Conservation (phyloP, 2,888 invertebrate species). For the Crocallis elinguaria region DNA sequence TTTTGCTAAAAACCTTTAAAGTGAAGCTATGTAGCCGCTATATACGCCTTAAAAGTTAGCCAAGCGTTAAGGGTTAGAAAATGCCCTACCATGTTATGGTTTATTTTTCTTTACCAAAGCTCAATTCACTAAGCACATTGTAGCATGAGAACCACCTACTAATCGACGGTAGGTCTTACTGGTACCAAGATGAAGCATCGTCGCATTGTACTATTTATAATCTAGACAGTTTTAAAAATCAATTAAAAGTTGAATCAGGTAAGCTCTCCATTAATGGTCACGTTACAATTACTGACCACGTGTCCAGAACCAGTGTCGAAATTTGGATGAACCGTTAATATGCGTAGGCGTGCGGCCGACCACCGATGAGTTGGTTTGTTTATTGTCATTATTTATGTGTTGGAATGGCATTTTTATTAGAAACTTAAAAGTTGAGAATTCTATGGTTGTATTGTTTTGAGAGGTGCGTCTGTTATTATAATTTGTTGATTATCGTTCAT, state of each 20-base stretch:
- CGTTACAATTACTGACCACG: conserved; percentile 19
- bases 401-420: conserved; percentile 51
- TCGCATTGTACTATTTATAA: no score
- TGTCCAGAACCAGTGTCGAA: conserved; percentile 8
- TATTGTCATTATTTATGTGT: conserved; percentile 51
- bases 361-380: conserved; percentile 48
- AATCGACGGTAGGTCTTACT: no score
- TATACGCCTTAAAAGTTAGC: no score
- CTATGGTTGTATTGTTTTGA: conserved; percentile 27
- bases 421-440: conserved; percentile 36
- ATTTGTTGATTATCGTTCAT: conserved; percentile 9
- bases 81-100: no score
- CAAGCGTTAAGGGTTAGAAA: no score
- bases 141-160: no score
- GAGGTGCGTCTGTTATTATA: conserved; percentile 11
- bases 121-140: no score
- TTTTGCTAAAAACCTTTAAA: no score
- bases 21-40: no score
- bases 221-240: background rate
- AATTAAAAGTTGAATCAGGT: background rate
- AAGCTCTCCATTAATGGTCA: background rate
- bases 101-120: no score
- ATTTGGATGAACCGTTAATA: conserved; percentile 33
- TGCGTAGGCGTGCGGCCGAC: conserved; percentile 44
- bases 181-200: no score